Base-by-base conservation (phyloP, 2,888 invertebrate genomes). In the Xylota segnis region DNA sequence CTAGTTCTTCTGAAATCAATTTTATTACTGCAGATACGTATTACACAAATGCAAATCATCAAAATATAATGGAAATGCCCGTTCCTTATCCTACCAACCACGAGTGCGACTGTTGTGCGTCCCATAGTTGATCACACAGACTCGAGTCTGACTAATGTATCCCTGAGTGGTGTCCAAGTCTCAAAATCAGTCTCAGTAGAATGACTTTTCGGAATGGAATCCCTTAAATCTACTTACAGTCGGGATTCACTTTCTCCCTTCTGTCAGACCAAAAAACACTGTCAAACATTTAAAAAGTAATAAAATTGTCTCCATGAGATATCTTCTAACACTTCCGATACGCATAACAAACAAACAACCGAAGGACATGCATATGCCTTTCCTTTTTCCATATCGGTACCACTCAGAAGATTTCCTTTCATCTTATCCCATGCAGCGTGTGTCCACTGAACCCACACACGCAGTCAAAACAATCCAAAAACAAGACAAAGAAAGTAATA, bases 361-460 rank as follows among this genome's bases (percentile, higher is more conserved):
- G 43, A 72, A 78, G 78, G 83, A 83, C 78, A 65, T 58, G 3
- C 23, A 23, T 14, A 45, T 65, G 43, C 29, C 59, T 56, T 59
- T 66, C 52, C 52, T 34, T 63, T 66, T 23, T 16, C 40, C 10
- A 3, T 10, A 71, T 61, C 75, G 70, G 63, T 58, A 29, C 63
- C 74, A 79, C 79, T 84, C 71, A 76, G 54, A 52, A 61, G 47
- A 76, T 76, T 56, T 50, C 5, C 61, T 77, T 82, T 81, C 68
- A 82, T 77, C 76, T 68, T 47, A 79, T 81, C 75, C 10, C 71
- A 86, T 77, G 86, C 86, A 77, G 81, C 66, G 68, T 66, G 32
- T 75, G 82, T 71, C 76, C 76, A 76, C 34, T 61, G 72, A 78
- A 86, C 81, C 86, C 76, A 77, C 86, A 81, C 86, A 82, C 76